Evolutionary conservation across 1,140 invertebrate genomes (phyloP), one percentile per base, ranked within the genome.

Genomic region (Propsilocerus akamusi): DNA sequence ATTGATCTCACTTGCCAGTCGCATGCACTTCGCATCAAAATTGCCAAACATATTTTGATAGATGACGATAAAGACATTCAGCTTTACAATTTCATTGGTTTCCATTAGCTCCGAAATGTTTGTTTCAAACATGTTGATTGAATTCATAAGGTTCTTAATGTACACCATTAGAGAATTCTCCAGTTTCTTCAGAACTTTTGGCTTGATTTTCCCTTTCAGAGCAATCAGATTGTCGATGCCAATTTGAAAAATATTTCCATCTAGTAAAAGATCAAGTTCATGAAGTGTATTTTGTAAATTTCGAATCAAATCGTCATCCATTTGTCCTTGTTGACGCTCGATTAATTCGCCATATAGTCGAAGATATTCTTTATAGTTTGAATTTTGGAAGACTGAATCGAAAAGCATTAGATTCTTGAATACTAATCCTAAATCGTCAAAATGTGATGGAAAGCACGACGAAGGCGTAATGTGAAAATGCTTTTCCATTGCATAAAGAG

Each of bases 1-100:
- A 60, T 87, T 79, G 1, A 79, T 58, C 54, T 90, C 86, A 56
- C 76, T 68, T 7, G 91, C 56, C 51, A 70, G 65, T 67, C 78
- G 84, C 46, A 86, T 74, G 10, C 83, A 60, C 68, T 84, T 88
- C 60, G 80, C 88, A 57, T 94, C 88, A 53, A 73, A 72, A 37
- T 69, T 72, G 22, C 81, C 79, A 68, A 86, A 89, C n/a, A 89
- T 68, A 57, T 80, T 75, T 53, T 76, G 75, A 50, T 78, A 74
- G 17, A 91, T 67, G 4, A 84, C 76, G 64, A 79, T 77, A 2
- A 88, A 67, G 22, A 76, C 69, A 68, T 82, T 85, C 2, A 81
- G 62, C 61, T 80, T 78, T 17, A 88, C 74, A 68, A 81, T 81
- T 55, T 74, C 75, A 52, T 73, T 73, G 46, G 71, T 73, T 55